phyloP scores from a whole-genome alignment of 2,113 vertebrate species.

The Notarius quadriscutis region DNA sequence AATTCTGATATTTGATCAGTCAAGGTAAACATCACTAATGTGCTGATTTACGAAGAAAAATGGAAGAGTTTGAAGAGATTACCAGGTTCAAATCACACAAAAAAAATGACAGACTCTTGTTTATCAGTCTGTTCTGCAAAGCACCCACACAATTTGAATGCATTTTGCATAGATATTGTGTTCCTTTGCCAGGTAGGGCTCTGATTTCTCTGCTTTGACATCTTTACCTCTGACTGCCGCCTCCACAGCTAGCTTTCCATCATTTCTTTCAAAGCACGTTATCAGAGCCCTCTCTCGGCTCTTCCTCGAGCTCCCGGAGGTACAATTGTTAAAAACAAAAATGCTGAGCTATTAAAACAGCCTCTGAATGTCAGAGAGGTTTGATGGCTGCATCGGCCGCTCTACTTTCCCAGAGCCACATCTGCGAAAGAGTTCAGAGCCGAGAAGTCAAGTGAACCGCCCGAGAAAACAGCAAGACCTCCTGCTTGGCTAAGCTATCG shows the following conservation, averaged over 20 bases:
- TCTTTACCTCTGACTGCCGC: conserved; percentile 11
- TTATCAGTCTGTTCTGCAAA: background rate
- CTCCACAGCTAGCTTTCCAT: conserved; percentile 32
- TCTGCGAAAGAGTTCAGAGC: conserved; percentile 65
- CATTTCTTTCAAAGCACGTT: conserved; percentile 33
- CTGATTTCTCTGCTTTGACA: conserved; percentile 20
- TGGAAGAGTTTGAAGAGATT: background rate
- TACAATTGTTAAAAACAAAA: conserved; percentile 28
- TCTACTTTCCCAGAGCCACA: conserved; percentile 67
- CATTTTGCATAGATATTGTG: conserved; percentile 30
- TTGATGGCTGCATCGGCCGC: conserved; percentile 47
- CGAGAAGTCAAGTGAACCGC: conserved; percentile 52
- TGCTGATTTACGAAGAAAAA: background rate
- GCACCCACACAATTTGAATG: conserved; percentile 42
- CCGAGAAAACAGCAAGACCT: conserved; percentile 33
- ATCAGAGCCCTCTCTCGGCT: conserved; percentile 30
- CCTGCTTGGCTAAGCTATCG: conserved; percentile 61
- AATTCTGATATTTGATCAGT: background rate
- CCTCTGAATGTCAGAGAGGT: conserved; percentile 16
- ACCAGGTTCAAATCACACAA: background rate
- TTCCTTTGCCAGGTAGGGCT: conserved; percentile 24
- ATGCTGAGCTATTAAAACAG: conserved; percentile 19
- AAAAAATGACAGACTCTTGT: background rate
- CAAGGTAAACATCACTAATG: conserved; percentile 16
- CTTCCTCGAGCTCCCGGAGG: conserved; percentile 19